Base-by-base conservation (phyloP, 2,113 vertebrate species). In the Arvicanthis niloticus region DNA sequence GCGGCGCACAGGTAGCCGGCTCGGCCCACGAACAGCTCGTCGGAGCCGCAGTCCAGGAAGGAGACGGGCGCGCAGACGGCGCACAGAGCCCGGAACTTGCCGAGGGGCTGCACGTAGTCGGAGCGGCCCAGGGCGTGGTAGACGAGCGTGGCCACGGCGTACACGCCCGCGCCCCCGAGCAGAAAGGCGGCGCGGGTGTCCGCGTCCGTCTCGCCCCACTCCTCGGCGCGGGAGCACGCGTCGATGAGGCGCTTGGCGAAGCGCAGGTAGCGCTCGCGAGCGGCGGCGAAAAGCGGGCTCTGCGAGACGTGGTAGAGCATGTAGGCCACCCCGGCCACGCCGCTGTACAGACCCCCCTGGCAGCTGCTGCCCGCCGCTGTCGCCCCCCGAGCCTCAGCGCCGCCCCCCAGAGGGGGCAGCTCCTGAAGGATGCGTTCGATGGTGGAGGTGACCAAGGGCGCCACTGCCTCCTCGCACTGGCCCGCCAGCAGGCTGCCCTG, bases 21-120 rank as follows among this genome's bases (percentile, higher is more conserved):
- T 78, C 99, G 98, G 70, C 99, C 99, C 96, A 99, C 99, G 91
- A 99, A 99, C 89, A 99, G 99, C 98, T 99, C 99, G 96, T 99
- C 99, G 1, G 99, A 99, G 91, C 99, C 99, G 97, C 99, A 99
- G 98, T 99, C 99, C 96, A 99, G 98, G 94, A 99, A 99, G 94
- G 98, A 98, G 95, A 99, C 98, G 0, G 99, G 99, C 2, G 98
- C 99, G 75, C 99, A 99, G 81, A 99, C 97, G 93, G 99, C 98
- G 96, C 99, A 98, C 97, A 99, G 98, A 98, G 98, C 99, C 16
- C 98, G 98, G 96, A 99, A 99, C 98, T 99, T 99, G 94, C 97
- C 98, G 94, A 99, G 98, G 84, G 99, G 98, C 89, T 98, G 98
- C 93, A 98, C 98, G 92, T 99, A 99, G 26, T 98, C 98, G 16